Base-by-base conservation (phyloP, 2,797 vertebrate species). In the Aphelocoma californica region DNA sequence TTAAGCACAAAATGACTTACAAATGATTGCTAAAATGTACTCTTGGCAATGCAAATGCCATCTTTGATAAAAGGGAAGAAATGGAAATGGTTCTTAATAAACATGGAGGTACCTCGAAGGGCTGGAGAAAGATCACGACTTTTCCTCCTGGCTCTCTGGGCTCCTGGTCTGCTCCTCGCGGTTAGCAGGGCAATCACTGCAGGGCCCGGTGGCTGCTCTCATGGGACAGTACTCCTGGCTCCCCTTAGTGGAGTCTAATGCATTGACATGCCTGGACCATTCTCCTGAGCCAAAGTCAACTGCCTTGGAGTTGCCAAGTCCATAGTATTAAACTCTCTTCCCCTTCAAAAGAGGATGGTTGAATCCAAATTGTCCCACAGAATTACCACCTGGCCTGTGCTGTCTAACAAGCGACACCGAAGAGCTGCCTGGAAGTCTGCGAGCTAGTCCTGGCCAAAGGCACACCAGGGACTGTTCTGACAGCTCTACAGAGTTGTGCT, bases 371-470 rank as follows among this genome's bases (percentile, higher is more conserved):
- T 1, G 5, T 18, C 58, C 45, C 1, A 1, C 29, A 82, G 89
- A 47, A 81, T 40, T 12, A 40, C 42, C 32, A 57, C 45, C 7
- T 54, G 82, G 34, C 21, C 72, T 69, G 34, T 18, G 67, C 53
- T 74, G 36, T 56, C 60, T 78, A 84, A 75, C 36, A 48, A 7
- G 31, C 0, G 0, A 65, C 47, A 38, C 53, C 17, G 6, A 80
- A 80, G 32, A 74, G 45, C 42, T 83, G 91, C 28, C 54, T 88
- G 61, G 50, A 74, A 67, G 45, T 29, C 34, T 38, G 45, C 0
- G 0, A 73, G 34, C 24, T n/a, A 51, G 17, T 57, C 24, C n/a
- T 10, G 13, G 57, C 56, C 65, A 81, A 86, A 65, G 0, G 0
- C 62, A 81, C 61, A 28, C 10, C 73, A 14, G 21, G 25, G 44